These are phyloP conservation scores for Clarias macrocephalus DNA, from an alignment of 2,113 vertebrate genomes.

Conservation along the genomic window DNA sequence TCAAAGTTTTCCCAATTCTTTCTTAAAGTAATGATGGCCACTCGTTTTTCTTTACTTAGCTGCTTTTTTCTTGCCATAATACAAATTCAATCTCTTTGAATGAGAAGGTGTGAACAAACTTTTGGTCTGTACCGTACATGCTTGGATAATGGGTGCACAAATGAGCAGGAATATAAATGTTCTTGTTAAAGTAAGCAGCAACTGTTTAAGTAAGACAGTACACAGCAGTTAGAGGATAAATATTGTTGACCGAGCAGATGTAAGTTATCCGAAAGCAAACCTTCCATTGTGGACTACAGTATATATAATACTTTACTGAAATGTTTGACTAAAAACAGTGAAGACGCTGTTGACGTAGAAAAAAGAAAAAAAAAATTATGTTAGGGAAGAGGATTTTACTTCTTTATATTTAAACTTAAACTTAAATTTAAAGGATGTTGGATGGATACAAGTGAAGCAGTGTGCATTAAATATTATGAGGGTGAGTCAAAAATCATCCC, in stretches of 20 bases:
- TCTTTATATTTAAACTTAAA: too few species aligned
- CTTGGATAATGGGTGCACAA: not conserved
- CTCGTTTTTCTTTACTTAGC: too few species aligned
- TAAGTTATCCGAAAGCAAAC: not conserved
- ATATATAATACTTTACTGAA: not conserved
- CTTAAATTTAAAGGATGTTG: too few species aligned
- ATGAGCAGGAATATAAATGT: not conserved
- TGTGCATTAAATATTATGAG: too few species aligned
- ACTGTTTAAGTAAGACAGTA: not conserved
- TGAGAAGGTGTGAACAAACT: too few species aligned
- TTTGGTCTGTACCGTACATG: too few species aligned
- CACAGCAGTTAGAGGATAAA: not conserved
- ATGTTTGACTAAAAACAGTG: not conserved
- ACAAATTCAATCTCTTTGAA: too few species aligned
- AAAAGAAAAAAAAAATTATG: not conserved
- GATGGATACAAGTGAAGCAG: too few species aligned
- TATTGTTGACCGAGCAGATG: not conserved
- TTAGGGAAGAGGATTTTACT: not conserved
- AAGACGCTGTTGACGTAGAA: not conserved
- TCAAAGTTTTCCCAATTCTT: too few species aligned
- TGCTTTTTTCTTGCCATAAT: too few species aligned
- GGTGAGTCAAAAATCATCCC: too few species aligned
- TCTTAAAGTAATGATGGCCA: too few species aligned
- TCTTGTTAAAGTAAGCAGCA: not conserved
- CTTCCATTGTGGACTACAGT: not conserved